Percentiles rank a stretch among this genome's conserved stretches.
phyloP scores from a whole-genome alignment of 2,888 invertebrate genomes.

The Enchytraeus crypticus region DNA sequence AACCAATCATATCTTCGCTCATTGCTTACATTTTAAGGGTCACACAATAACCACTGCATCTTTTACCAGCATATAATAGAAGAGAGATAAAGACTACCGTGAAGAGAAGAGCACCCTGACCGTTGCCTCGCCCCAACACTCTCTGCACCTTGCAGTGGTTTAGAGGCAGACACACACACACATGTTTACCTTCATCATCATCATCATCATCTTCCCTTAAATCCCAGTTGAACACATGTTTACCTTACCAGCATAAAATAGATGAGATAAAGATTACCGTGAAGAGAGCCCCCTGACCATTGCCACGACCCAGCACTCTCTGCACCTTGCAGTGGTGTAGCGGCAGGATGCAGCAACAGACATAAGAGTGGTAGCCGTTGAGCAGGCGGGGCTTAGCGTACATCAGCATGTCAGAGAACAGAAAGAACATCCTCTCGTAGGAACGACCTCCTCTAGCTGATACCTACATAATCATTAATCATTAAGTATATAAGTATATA shows the following conservation, averaged over 20 bases:
- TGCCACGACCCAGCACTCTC: constrained; percentile 22
- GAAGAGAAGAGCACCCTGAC: constrained; percentile 24
- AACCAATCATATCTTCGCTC: too few species aligned
- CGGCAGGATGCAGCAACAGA: constrained; percentile 62
- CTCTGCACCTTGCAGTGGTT: constrained; percentile 59
- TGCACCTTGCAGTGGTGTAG: constrained; percentile 61
- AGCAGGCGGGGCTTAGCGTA: constrained; percentile 61
- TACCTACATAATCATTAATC: constrained; percentile 49
- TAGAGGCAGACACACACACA: too few species aligned
- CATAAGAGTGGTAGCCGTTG: constrained; percentile 54
- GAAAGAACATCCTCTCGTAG: constrained; percentile 59
- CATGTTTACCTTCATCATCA: too few species aligned
- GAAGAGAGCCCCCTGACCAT: constrained; percentile 23
- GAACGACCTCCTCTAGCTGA: constrained; percentile 41
- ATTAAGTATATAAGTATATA: not conserved
- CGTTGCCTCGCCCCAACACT: constrained; percentile 23
- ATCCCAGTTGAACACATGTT: too few species aligned
- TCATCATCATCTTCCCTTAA: too few species aligned
- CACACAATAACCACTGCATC: too few species aligned
- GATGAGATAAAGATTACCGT: too few species aligned
- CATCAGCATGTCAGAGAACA: constrained; percentile 65
- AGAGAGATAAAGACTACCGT: constrained; percentile 16
- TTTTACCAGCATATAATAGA: too few species aligned
- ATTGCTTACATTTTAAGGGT: too few species aligned
- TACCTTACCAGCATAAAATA: too few species aligned